Evolutionary conservation across 2,797 vertebrate species (phyloP), one percentile per base, ranked within the genome.

Genomic region (Mormyrus hasselquistii): DNA sequence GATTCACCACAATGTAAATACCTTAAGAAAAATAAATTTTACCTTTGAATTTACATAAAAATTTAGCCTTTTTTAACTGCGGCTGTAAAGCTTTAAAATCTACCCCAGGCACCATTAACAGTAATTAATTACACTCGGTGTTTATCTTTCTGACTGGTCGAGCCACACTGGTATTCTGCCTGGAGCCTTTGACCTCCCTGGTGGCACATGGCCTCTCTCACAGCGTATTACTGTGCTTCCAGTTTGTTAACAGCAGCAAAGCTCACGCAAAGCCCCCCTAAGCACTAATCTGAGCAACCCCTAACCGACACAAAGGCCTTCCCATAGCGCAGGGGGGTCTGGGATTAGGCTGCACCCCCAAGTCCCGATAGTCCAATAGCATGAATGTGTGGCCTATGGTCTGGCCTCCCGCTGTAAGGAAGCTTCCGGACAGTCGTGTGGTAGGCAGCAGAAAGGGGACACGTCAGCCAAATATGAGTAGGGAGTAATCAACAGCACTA

Each of bases 331-430:
- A 91, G 22, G 83, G 92, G 90, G 87, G 93, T 91, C 91, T 90
- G 93, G 91, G 89, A 94, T 94, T 93, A 94, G 92, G 90, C 91
- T 91, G 91, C 90, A 90, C 89, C 92, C 92, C 90, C 91, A 91
- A 95, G 90, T 91, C 94, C 92, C 94, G 90, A 90, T 90, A 91
- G 93, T 94, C 92, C 94, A 90, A 90, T 90, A 92, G 92, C 91
- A 90, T 88, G 92, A 90, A 92, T 19, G 92, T 91, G 92, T 90
- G 88, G 91, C 91, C 92, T 92, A 90, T 88, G 91, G 88, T 82
- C 91, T 93, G 91, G 89, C 90, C 89, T 90, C 87, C 90, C 91
- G 87, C 91, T 90, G 93, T 91, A 91, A 93, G 91, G 91, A 89
- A 93, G 91, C 88, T 93, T 88, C 90, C 87, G 91, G 90, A 22